phyloP scores from a whole-genome alignment of 2,888 invertebrate genomes.

The Choreutis nemorana region DNA sequence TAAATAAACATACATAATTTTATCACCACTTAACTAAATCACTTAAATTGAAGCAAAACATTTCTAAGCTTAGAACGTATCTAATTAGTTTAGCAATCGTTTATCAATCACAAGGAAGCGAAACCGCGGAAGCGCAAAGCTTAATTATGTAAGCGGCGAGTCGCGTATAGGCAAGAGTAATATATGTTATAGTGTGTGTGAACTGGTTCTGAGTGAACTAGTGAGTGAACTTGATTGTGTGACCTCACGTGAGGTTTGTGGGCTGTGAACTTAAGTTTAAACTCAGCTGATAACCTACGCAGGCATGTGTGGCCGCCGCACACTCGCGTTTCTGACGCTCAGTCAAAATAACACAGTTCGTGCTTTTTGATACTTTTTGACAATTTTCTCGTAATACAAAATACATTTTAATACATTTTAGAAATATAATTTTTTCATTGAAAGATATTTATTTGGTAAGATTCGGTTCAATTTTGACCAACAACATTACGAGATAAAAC shows the following conservation, averaged over 20 bases:
- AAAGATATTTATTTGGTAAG: no score
- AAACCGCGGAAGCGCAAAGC: slow-evolving; percentile 10
- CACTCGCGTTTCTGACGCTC: slow-evolving; percentile 19
- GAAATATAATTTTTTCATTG: no score
- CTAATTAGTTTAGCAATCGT: not conserved
- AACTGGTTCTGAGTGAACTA: slow-evolving; percentile 37
- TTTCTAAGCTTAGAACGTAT: not conserved
- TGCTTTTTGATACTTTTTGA: no score
- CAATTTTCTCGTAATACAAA: no score
- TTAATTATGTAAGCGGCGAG: slow-evolving; percentile 2
- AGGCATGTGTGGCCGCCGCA: slow-evolving; percentile 29
- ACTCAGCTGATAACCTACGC: slow-evolving; percentile 23
- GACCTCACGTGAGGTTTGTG: slow-evolving; percentile 40
- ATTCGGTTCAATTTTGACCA: no score
- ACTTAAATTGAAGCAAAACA: no score
- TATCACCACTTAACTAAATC: no score
- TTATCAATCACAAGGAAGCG: slow-evolving; percentile 5
- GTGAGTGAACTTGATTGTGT: slow-evolving; percentile 55
- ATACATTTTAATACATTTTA: no score
- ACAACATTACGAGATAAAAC: no score
- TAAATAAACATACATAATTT: no score
- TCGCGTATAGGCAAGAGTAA: not conserved
- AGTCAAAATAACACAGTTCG: no score
- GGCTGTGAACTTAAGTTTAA: slow-evolving; percentile 30
- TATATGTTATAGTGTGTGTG: not conserved